phyloP scores from a whole-genome alignment of 2,113 vertebrate genomes.

The Ceyx cyanopectus region DNA sequence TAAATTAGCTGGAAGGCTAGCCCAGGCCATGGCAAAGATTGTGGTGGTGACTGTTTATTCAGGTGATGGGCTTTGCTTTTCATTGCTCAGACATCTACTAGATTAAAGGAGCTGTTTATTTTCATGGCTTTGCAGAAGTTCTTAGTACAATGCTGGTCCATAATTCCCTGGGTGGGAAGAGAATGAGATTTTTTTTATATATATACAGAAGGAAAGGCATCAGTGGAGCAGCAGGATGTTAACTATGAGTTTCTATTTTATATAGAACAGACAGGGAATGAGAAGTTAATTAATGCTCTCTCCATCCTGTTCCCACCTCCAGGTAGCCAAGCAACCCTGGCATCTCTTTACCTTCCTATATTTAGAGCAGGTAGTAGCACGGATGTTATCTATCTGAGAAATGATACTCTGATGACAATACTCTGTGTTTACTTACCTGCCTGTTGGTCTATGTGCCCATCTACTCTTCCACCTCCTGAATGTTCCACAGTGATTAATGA shows the following conservation, averaged over 20 bases:
- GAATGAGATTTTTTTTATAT: fast-evolving
- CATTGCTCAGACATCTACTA: background rate
- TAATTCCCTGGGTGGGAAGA: background rate
- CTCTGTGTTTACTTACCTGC: conserved; percentile 10
- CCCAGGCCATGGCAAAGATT: background rate
- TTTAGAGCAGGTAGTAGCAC: background rate
- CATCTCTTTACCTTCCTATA: background rate
- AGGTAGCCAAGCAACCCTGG: background rate
- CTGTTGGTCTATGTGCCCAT: background rate
- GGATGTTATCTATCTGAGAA: background rate
- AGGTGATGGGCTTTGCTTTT: background rate
- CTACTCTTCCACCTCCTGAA: background rate
- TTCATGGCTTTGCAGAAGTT: background rate
- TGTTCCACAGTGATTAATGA: background rate
- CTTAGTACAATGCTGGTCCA: background rate
- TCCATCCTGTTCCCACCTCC: background rate
- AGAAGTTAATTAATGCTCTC: background rate
- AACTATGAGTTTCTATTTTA: background rate
- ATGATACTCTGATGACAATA: background rate
- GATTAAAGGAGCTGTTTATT: fast-evolving
- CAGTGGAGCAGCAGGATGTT: background rate
- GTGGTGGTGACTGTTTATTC: fast-evolving
- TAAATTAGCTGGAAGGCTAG: background rate
- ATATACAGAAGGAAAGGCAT: background rate
- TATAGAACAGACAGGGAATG: background rate